Evolutionary conservation across 2,113 vertebrate species (phyloP).

Genomic region (Oncorhynchus kisutch): DNA sequence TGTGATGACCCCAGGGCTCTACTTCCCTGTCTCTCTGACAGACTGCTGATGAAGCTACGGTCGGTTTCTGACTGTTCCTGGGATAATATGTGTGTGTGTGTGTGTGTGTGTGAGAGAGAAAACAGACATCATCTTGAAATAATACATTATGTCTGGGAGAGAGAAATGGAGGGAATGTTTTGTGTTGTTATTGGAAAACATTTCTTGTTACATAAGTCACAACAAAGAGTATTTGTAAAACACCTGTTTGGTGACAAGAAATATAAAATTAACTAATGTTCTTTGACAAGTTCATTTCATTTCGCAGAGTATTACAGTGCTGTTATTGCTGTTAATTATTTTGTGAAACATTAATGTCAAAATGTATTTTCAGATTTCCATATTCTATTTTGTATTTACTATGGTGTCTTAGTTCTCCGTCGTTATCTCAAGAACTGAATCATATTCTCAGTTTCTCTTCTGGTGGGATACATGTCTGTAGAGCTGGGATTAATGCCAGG

Average conservation of each 20-base stretch:
- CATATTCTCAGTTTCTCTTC: conserved; percentile 2
- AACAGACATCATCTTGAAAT: no score
- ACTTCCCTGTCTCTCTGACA: conserved; percentile 34
- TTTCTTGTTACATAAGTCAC: no score
- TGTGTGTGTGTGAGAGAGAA: no score
- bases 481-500: conserved; percentile 33
- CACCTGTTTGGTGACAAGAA: no score
- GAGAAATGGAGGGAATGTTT: no score
- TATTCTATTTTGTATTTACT: neutral
- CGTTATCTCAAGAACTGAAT: neutral
- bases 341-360: no score
- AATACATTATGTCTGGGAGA: no score
- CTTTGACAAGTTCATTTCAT: neutral
- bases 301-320: neutral
- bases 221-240: no score
- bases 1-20: conserved; percentile 40
- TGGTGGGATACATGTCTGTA: conserved; percentile 14
- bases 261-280: neutral
- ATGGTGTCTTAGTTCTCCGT: neutral
- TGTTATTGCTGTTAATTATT: no score
- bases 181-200: no score
- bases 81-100: neutral
- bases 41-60: conserved; percentile 48
- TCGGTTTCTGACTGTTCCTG: conserved; percentile 26
- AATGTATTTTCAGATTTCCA: no score